Conservation (phyloP, 2,797 vertebrate species). For the Cercopithecus diana region DNA sequence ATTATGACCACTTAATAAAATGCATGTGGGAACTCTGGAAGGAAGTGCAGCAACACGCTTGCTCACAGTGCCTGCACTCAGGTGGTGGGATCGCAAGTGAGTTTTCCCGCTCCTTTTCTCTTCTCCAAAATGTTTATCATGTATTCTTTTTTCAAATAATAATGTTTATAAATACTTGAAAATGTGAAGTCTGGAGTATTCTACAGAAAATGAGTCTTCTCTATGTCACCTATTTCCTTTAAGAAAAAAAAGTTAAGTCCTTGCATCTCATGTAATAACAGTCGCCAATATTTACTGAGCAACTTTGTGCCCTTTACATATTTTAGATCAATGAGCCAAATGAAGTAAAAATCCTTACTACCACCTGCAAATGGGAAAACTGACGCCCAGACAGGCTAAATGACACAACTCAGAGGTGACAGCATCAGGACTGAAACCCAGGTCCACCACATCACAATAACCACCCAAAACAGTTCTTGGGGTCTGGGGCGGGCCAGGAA, state of each 20-base stretch:
- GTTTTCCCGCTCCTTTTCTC: neutral
- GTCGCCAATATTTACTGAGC: neutral
- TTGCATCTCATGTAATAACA: neutral
- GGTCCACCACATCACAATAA: neutral
- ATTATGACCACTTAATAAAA: neutral
- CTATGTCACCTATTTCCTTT: neutral
- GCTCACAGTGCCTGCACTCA: neutral
- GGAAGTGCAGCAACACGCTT: neutral
- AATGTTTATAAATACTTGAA: neutral
- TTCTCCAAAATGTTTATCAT: slow-evolving; percentile 11
- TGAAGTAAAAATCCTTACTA: neutral
- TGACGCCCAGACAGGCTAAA: neutral
- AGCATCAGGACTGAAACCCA: neutral
- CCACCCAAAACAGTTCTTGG: neutral
- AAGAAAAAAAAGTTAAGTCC: neutral
- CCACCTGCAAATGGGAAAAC: neutral
- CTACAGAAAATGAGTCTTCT: neutral
- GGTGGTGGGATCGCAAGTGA: neutral
- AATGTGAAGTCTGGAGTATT: neutral
- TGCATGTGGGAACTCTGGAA: neutral
- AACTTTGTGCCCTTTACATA: neutral
- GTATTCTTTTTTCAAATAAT: neutral
- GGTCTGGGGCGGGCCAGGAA: neutral
- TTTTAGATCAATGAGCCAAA: neutral
- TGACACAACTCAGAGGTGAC: neutral